Conservation (phyloP, 2,797 vertebrate genomes). For the Oreortyx pictus region DNA sequence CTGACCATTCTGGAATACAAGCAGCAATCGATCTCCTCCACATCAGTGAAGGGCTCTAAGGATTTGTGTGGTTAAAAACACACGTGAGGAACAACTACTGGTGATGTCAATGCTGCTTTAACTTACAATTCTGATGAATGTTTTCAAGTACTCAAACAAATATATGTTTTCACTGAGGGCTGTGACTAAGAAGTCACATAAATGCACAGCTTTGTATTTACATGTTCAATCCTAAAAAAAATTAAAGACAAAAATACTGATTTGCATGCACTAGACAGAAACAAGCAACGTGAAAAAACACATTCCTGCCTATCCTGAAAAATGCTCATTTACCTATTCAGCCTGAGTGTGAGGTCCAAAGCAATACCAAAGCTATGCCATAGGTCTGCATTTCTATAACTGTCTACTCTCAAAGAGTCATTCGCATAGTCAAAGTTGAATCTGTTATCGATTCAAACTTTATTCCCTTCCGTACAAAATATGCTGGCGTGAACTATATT, state of each 20-base stretch:
- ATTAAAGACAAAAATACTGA: not conserved
- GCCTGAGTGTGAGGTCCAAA: not conserved
- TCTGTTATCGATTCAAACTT: not conserved
- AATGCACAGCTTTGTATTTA: not conserved
- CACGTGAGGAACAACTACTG: not conserved
- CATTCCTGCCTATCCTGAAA: not conserved
- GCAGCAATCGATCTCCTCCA: not conserved
- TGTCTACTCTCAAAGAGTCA: not conserved
- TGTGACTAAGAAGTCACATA: not conserved
- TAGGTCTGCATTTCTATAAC: not conserved
- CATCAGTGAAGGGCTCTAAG: not conserved
- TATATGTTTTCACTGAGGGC: not conserved
- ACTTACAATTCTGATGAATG: not conserved
- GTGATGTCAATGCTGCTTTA: not conserved
- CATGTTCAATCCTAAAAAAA: not conserved
- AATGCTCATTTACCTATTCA: not conserved
- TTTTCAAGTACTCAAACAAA: not conserved
- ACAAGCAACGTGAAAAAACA: not conserved
- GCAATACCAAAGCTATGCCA: not conserved
- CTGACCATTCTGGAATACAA: not conserved
- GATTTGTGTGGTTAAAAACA: not conserved
- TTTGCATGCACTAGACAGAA: not conserved
- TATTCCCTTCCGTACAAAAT: not conserved
- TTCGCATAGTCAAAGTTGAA: not conserved
- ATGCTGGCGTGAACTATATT: rapidly evolving